These are phyloP conservation scores for Drosophila kanekoi DNA, from an alignment of 2,888 invertebrate species.

Conservation along the genomic window DNA sequence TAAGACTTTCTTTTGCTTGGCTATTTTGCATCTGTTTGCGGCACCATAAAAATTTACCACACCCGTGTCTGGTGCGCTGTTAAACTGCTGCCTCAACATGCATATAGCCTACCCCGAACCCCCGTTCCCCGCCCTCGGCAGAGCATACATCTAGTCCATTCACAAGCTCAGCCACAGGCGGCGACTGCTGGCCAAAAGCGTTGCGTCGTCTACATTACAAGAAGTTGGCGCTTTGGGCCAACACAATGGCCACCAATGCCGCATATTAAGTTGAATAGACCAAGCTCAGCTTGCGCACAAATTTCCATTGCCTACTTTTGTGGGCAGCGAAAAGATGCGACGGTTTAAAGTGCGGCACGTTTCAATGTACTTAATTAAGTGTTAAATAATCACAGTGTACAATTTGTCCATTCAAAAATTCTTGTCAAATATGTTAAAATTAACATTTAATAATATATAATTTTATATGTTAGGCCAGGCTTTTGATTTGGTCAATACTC, in stretches of 20 bases:
- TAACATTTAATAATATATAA: too few species aligned
- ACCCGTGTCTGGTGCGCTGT: constrained; percentile 73
- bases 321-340: constrained; percentile 2
- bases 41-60: constrained; percentile 78
- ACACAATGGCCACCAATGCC: constrained; percentile 49
- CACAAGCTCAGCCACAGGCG: constrained; percentile 55
- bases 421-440: too few species aligned
- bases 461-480: too few species aligned
- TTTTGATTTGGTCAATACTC: too few species aligned
- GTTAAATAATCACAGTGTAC: too few species aligned
- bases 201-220: constrained; percentile 50
- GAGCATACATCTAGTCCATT: constrained; percentile 17
- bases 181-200: constrained; percentile 45
- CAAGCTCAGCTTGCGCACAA: constrained; percentile 41
- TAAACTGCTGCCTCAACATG: constrained; percentile 69
- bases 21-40: constrained; percentile 79
- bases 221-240: constrained; percentile 44
- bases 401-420: too few species aligned
- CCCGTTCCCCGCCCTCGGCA: not conserved
- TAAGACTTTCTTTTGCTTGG: constrained; percentile 60
- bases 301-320: constrained; percentile 50
- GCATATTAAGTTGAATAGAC: constrained; percentile 71
- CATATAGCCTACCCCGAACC: constrained; percentile 16
- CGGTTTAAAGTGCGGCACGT: constrained; percentile 13
- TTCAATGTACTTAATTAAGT: not conserved